Base-by-base conservation (phyloP, 2,888 invertebrate genomes). In the Lobophora halterata region DNA sequence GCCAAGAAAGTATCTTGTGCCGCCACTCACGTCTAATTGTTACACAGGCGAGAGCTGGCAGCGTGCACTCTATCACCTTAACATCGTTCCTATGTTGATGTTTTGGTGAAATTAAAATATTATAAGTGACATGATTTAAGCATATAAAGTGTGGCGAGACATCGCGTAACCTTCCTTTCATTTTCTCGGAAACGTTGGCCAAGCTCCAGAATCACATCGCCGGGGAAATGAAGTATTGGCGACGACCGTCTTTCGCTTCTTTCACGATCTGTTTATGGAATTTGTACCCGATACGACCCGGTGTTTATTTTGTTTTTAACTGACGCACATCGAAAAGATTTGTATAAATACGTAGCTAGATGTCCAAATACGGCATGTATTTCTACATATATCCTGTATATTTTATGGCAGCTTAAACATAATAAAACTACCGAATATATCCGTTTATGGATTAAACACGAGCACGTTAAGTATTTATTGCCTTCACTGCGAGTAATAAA, bases 131-230 rank as follows among this genome's bases (percentile, higher is more conserved):
- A 76, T 79, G 72, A 81, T 83, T 86, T 85, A 79, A 79, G 82
- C 79, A 78, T 85, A 79, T 81, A 79, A 78, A 81, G 73, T 68
- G 75, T 70, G 75, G 74, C 83, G 81, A 85, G 82, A 83, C 85
- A 71, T 80, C 81, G 71, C 74, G 78, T 85, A 86, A 86, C 83
- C 83, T 86, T 87, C 85, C 67, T 77, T 70, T 65, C 73, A 63
- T 61, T 72, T 86, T 86, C 86, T 85, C 77, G 83, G 86, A 85
- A 86, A 71, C 67, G 67, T 74, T 86, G 86, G 86, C 83, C 36
- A 23, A 26, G 23, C 13, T 76, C 86, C 86, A 86, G 60, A 61
- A 65, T 56, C 65, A 63, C 70, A 73, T 71, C 75, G 76, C 72
- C 74, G 67, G 74, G 65, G 73, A 81, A 78, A 78, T 80, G 78